phyloP scores from a whole-genome alignment of 2,888 invertebrate species.

The Erannis defoliaria region DNA sequence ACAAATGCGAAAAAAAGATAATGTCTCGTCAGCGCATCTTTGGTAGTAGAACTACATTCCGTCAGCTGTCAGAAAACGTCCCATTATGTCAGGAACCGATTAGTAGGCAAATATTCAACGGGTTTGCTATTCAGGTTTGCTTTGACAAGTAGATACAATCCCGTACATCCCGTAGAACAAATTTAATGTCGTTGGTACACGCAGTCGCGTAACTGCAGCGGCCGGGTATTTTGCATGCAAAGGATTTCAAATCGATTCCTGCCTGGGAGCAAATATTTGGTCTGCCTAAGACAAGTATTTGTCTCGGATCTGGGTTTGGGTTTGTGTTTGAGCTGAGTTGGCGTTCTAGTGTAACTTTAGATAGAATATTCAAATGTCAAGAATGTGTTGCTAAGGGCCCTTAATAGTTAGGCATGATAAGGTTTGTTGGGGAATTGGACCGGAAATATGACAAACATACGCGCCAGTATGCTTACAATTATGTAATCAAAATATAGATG shows the following conservation, averaged over 20 bases:
- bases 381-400: slow-evolving; percentile 35
- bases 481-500: no score
- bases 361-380: slow-evolving; percentile 43
- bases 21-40: no score
- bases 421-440: background rate
- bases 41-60: no score
- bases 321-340: slow-evolving; percentile 40
- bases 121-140: slow-evolving; percentile 7
- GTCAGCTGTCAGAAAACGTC: no score
- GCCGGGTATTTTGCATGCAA: slow-evolving; percentile 40
- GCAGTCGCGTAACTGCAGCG: slow-evolving; percentile 27
- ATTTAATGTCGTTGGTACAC: slow-evolving; percentile 10
- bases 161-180: slow-evolving; percentile 24
- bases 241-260: slow-evolving; percentile 39
- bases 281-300: slow-evolving; percentile 43
- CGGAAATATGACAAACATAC: background rate
- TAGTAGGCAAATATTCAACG: slow-evolving; percentile 7
- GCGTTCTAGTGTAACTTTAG: slow-evolving; percentile 33
- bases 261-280: slow-evolving; percentile 40
- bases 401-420: slow-evolving; percentile 30
- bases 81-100: slow-evolving; percentile 19
- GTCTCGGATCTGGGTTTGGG: slow-evolving; percentile 39
- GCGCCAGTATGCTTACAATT: background rate
- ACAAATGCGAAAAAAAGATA: no score
- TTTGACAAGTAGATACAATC: slow-evolving; percentile 32